Base-by-base conservation (phyloP, 2,113 vertebrate genomes). In the Spea multiplicata region DNA sequence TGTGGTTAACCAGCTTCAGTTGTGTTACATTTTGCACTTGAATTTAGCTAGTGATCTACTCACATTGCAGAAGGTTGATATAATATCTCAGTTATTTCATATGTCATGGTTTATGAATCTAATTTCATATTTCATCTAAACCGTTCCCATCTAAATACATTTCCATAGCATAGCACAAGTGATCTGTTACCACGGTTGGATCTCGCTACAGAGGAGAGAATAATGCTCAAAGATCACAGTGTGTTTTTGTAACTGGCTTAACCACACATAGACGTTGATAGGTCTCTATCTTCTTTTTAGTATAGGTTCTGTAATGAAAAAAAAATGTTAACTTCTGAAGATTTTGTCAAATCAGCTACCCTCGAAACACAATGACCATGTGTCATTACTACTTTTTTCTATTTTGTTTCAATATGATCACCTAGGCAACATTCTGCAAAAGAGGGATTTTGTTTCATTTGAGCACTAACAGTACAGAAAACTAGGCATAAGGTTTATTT, bases 361-460 rank as follows among this genome's bases (percentile, higher is more conserved):
- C 61, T 73, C n/a, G 50, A 73, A 66, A 48, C 44, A 79, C 69
- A 79, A 79, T 79, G 44, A 48, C 70, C 77, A 79, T 79, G 70
- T 79, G 70, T 79, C 61, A 79, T 78, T 79, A 79, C 70, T 72
- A 69, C 45, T 73, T 49, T 66, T 79, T 64, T 73, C 66, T 62
- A 72, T 79, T 79, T 73, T 79, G 61, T 79, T 79, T 79, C 62
- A 72, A 66, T 66, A 66, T 73, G 77, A 78, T 78, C 76, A 73
- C 77, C 77, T 72, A 72, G 77, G 77, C 61, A 79, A 79, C 77
- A 61, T 48, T 79, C 70, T 57, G 70, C 50, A 73, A 79, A 66
- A 78, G 68, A 78, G 14, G 61, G 77, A 79, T 79, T 79, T 66
- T 59, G 77, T 65, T 72, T 73, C 61, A 73, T 64, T 53, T 53